phyloP scores from a whole-genome alignment of 2,888 invertebrate genomes.

The Fragum whitleyi region DNA sequence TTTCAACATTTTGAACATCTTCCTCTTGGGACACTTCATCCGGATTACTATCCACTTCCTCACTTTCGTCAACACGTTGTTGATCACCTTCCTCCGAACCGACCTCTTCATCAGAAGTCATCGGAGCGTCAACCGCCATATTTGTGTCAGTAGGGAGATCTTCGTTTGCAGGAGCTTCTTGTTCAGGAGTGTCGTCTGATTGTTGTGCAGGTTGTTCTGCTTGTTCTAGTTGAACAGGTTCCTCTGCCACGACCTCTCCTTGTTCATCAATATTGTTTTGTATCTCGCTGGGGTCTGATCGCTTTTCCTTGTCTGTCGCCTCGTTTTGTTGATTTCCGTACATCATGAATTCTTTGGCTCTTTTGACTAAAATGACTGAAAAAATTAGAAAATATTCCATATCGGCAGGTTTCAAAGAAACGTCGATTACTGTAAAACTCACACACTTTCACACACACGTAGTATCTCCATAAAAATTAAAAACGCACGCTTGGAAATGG shows the following conservation, averaged over 20 bases:
- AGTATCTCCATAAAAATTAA: background rate
- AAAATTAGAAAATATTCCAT: too few species aligned
- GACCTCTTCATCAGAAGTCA: background rate
- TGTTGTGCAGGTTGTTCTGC: background rate
- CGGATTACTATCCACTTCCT: background rate
- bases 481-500: too few species aligned
- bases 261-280: slow-evolving; percentile 23
- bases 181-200: background rate
- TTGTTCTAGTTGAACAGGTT: slow-evolving; percentile 18
- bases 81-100: slow-evolving; percentile 2
- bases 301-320: slow-evolving; percentile 40
- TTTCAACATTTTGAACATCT: slow-evolving; percentile 3
- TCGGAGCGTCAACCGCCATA: background rate
- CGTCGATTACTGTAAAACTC: background rate
- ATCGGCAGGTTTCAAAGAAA: background rate
- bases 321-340: slow-evolving; percentile 73
- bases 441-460: background rate
- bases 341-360: slow-evolving; percentile 69
- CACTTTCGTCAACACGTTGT: background rate
- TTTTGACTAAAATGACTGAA: slow-evolving; percentile 57
- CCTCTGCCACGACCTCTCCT: slow-evolving; percentile 32
- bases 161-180: background rate
- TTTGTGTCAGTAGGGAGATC: background rate
- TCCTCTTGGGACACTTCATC: background rate
- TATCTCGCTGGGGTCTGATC: slow-evolving; percentile 21